These are phyloP conservation scores for Ophioderma brevispina DNA, from an alignment of 35 echinoderm and acorn worm genomes.

Conservation along the genomic window DNA sequence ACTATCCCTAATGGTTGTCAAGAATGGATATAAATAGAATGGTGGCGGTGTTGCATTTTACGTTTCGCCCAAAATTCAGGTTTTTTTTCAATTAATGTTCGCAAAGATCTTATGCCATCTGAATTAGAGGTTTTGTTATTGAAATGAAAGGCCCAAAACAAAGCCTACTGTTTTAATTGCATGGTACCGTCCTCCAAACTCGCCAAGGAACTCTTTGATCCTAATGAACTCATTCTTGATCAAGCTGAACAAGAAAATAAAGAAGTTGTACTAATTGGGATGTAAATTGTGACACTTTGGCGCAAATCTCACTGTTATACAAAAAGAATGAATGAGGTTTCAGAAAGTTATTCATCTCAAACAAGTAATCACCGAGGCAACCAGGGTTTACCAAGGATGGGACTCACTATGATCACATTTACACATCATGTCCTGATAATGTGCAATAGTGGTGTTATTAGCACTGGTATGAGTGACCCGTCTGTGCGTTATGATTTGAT, in stretches of 20 bases:
- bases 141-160: background rate
- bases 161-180: background rate
- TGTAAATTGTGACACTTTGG: background rate
- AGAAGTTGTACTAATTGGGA: background rate
- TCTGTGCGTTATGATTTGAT: background rate
- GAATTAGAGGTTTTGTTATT: background rate
- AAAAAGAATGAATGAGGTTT: background rate
- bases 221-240: background rate
- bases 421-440: background rate
- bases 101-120: background rate
- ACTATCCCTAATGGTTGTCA: background rate
- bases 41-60: background rate
- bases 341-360: background rate
- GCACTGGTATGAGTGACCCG: background rate
- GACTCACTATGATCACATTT: background rate
- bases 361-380: background rate
- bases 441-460: background rate
- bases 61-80: background rate
- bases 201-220: background rate
- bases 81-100: background rate
- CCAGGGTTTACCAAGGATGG: background rate
- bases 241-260: background rate
- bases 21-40: background rate
- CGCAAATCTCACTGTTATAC: background rate
- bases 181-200: background rate